Base-by-base conservation (phyloP, 2,113 vertebrate species). In the Turdus rufiventris region DNA sequence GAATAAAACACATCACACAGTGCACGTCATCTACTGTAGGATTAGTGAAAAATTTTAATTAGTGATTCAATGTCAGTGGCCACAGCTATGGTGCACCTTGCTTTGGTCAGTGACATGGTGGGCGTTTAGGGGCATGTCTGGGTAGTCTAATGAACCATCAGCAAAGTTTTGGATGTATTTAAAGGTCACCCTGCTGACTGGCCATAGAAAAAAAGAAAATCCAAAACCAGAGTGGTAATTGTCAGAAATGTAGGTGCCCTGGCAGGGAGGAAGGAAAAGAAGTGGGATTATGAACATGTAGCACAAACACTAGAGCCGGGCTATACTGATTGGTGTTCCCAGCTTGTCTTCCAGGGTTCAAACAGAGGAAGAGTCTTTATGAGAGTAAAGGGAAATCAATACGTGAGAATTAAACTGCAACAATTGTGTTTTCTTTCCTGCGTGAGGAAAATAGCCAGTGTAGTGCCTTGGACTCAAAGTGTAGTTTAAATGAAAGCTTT, bases 311-410 rank as follows among this genome's bases (percentile, higher is more conserved):
- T 19, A 43, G 51, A 71, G 34, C 18, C 48, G 20, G 12, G 16
- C 31, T 86, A 1, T 0, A 0, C 31, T 42, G 7, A 54, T 76
- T 70, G 31, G 58, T 5, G 5, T 20, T 74, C 53, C 17, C 0
- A 0, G 4, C n/a, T 88, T 61, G 43, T 51, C 56, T 57, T 33
- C 5, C 48, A 75, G 21, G n/a, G 25, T 50, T 87, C 81, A 68
- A 33, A 51, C 0, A 1, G 53, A 75, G n/a, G 25, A 50, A 86
- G 10, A 71, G 13, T 16, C 28, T 56, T 88, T 63, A 63, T 0
- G 3, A 81, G 4, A 53, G 51, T 21, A 73, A 81, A 87, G 60
- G 48, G 21, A 93, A 72, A 88, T 72, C 36, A 53, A 18, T 53
- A 91, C 0, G 0, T 42, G 50, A 66, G 58, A 79, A 61, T 56